phyloP scores from a whole-genome alignment of 2,113 vertebrate species.

The Oncorhynchus tshawytscha region DNA sequence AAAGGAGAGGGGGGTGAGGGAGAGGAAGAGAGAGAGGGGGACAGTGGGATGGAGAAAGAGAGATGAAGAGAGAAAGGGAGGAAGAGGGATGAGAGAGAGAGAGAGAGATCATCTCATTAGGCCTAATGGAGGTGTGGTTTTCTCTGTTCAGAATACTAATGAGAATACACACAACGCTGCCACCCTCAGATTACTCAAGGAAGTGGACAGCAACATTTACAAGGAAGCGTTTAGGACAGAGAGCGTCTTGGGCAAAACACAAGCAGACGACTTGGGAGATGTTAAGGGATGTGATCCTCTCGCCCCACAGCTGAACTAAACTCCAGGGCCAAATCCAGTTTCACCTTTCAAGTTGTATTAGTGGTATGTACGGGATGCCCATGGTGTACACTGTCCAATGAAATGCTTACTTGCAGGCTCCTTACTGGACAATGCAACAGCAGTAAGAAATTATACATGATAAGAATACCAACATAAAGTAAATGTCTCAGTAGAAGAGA shows the following conservation, averaged over 20 bases:
- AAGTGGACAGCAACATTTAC: slow-evolving; percentile 27
- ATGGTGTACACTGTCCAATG: too few relatives aligned
- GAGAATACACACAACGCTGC: slow-evolving; percentile 27
- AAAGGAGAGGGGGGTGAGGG: background rate
- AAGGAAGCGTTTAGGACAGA: slow-evolving; percentile 15
- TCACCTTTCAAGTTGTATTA: too few relatives aligned
- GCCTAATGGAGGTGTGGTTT: slow-evolving; percentile 14
- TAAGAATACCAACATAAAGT: too few relatives aligned
- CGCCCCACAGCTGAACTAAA: background rate
- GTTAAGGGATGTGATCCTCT: background rate
- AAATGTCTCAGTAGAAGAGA: too few relatives aligned
- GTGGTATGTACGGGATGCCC: too few relatives aligned
- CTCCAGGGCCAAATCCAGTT: background rate
- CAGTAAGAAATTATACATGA: too few relatives aligned
- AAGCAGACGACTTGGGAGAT: background rate
- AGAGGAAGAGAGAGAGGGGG: background rate
- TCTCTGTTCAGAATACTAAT: background rate
- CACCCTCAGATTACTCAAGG: slow-evolving; percentile 41
- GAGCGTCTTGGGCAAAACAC: slow-evolving; percentile 2
- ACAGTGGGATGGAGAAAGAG: background rate
- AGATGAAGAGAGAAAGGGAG: background rate
- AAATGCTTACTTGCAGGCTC: too few relatives aligned
- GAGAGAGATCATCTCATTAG: slow-evolving; percentile 13
- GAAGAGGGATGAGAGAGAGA: background rate
- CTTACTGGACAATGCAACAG: too few relatives aligned